A percentile compares a stretch with the other conserved stretches of the same genome.
Conservation (phyloP, 2,888 invertebrate species). For the Crioceris asparagi region DNA sequence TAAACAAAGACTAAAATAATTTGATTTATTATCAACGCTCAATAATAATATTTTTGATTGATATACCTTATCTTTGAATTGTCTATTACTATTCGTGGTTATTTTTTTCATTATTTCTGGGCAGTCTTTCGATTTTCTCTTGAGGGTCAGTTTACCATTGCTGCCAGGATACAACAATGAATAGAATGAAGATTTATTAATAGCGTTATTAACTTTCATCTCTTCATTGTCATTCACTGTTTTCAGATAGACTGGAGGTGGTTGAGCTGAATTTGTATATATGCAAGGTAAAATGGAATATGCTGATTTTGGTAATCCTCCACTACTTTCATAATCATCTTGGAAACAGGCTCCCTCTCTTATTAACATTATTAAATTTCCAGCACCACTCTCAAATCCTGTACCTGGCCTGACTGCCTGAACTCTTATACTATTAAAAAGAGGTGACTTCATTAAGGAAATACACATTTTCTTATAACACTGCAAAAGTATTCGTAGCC, state of each 20-base stretch:
- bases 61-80: constrained; percentile 27
- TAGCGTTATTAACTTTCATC: constrained; percentile 23
- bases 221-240: constrained; percentile 17
- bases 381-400: constrained; percentile 42
- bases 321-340: constrained; percentile 63
- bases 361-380: constrained; percentile 61
- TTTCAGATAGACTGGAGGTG: too few species aligned
- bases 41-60: not conserved
- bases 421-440: constrained; percentile 48
- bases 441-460: constrained; percentile 63
- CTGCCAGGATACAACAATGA: constrained; percentile 72
- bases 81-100: constrained; percentile 21
- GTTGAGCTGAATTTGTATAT: constrained; percentile 47
- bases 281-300: constrained; percentile 66
- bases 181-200: constrained; percentile 50
- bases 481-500: constrained; percentile 68
- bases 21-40: not conserved
- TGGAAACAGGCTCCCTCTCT: constrained; percentile 70
- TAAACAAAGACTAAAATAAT: constrained; percentile 38
- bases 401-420: constrained; percentile 45
- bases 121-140: constrained; percentile 50
- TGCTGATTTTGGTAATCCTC: constrained; percentile 61
- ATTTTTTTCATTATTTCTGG: constrained; percentile 13
- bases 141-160: constrained; percentile 75
- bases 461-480: constrained; percentile 85